Evolutionary conservation across 92 coral and sea anemone genomes (phyloP).

Genomic region (Actinostola sp.): DNA sequence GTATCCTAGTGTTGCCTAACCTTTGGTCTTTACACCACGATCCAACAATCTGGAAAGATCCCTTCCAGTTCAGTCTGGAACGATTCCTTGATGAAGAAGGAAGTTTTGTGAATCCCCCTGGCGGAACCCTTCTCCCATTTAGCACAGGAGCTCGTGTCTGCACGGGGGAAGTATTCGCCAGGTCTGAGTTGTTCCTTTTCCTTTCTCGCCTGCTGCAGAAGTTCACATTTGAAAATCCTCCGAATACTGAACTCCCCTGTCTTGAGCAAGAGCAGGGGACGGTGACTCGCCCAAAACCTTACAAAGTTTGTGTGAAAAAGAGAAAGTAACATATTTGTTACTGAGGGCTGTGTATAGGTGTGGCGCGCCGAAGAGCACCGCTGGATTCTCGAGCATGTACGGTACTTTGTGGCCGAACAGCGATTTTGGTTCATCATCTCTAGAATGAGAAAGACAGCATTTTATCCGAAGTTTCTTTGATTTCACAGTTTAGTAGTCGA

Average conservation of each 20-base stretch:
- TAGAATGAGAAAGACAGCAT: too few relatives aligned
- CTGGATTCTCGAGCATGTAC: too few relatives aligned
- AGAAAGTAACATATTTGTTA: background rate
- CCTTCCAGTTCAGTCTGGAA: conserved; percentile 41
- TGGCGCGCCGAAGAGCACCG: too few relatives aligned
- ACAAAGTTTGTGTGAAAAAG: conserved; percentile 41
- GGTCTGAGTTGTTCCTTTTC: conserved; percentile 42
- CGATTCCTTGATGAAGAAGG: conserved; percentile 66
- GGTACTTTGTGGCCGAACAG: too few relatives aligned
- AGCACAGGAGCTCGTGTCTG: conserved; percentile 47
- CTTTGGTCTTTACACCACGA: conserved; percentile 61
- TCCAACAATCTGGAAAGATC: conserved; percentile 47
- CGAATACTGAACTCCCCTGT: conserved; percentile 37
- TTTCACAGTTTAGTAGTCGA: too few relatives aligned
- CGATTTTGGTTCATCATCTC: too few relatives aligned
- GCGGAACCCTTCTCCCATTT: conserved; percentile 46
- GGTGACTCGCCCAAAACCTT: conserved; percentile 58
- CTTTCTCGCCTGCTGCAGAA: conserved; percentile 47
- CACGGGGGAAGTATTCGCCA: conserved; percentile 43
- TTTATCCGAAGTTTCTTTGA: too few relatives aligned
- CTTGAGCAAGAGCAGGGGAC: conserved; percentile 39
- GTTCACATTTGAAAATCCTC: conserved; percentile 57
- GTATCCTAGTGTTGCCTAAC: conserved; percentile 30
- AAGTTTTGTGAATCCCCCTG: conserved; percentile 31
- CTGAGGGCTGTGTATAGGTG: too few relatives aligned